These are phyloP conservation scores for Alectoris magna DNA, from an alignment of 2,797 vertebrate species.

Conservation along the genomic window DNA sequence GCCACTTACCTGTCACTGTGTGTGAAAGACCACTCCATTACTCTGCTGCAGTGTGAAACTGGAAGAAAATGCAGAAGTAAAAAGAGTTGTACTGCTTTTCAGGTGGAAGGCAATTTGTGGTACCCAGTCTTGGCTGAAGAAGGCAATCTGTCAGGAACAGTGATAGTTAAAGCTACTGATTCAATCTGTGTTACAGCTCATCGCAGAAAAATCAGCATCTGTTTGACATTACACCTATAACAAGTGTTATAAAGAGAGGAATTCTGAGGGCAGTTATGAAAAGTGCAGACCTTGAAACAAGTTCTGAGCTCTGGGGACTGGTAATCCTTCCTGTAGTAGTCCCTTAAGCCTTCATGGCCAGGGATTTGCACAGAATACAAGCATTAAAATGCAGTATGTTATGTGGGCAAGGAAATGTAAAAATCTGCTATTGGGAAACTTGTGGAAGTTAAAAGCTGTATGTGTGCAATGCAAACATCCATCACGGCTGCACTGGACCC, in stretches of 20 bases:
- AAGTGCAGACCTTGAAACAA: constrained; percentile 60
- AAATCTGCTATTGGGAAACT: background rate
- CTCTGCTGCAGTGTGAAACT: background rate
- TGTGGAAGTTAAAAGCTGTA: constrained; percentile 14
- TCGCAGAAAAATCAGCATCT: constrained; percentile 62
- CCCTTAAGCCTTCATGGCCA: background rate
- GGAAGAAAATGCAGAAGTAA: background rate
- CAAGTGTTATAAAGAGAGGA: constrained; percentile 62
- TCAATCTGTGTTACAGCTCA: background rate
- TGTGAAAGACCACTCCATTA: background rate
- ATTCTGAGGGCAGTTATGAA: constrained; percentile 52
- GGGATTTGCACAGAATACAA: background rate
- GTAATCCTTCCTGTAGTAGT: constrained; percentile 45
- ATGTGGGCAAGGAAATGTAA: background rate
- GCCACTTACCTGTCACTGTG: background rate
- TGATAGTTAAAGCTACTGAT: background rate
- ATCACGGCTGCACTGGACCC: background rate
- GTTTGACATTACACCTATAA: constrained; percentile 67
- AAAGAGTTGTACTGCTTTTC: background rate
- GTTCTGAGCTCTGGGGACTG: constrained; percentile 16
- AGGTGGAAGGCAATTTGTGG: background rate
- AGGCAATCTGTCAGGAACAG: background rate
- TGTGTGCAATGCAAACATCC: background rate
- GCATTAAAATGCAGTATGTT: background rate
- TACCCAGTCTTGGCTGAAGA: constrained; percentile 38